Base-by-base conservation (phyloP, 2,797 vertebrate genomes). In the Capromys pilorides region DNA sequence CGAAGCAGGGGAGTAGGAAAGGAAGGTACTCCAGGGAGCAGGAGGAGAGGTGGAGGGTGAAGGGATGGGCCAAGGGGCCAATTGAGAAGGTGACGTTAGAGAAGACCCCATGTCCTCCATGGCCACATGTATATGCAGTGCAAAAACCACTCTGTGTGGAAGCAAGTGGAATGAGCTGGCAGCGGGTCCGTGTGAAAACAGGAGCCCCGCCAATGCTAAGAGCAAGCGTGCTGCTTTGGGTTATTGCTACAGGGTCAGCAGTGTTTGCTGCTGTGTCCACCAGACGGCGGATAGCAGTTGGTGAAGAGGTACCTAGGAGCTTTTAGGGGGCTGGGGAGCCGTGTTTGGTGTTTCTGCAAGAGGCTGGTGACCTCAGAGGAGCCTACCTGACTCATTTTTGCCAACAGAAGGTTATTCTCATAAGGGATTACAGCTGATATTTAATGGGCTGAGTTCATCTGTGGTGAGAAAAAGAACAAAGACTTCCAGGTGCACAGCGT, bases 391-490 rank as follows among this genome's bases (percentile, higher is more conserved):
- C 59, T 94, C 10, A 78, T 86, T 81, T 93, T 83, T 88, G 80
- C 89, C n/a, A 10, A 1, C 83, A 91, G 59, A 94, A 95, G 93
- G 94, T 94, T 86, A 19, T 19, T 54, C 11, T 5, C 0, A 22
- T 18, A 45, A 54, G 33, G 51, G 86, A 80, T 94, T 96, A 24
- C 0, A 1, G 90, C 94, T 85, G 78, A 67, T 94, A 92, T 96
- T 82, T 66, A 91, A 69, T 51, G 54, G 51, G 62, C 67, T 85
- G 57, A 69, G 66, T 88, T 95, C 61, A 80, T 91, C 67, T 80
- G 41, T 54, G 82, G 59, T 83, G 69, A 96, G 96, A 61, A 71
- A 78, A 45, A 87, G 88, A 94, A 92, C 61, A 80, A 81, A 92
- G 83, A 21, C 39, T 78, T 36, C 77, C 67, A 61, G 83, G 61